Evolutionary conservation across 2,797 vertebrate genomes (phyloP).

Genomic region (Hemitrygon akajei): DNA sequence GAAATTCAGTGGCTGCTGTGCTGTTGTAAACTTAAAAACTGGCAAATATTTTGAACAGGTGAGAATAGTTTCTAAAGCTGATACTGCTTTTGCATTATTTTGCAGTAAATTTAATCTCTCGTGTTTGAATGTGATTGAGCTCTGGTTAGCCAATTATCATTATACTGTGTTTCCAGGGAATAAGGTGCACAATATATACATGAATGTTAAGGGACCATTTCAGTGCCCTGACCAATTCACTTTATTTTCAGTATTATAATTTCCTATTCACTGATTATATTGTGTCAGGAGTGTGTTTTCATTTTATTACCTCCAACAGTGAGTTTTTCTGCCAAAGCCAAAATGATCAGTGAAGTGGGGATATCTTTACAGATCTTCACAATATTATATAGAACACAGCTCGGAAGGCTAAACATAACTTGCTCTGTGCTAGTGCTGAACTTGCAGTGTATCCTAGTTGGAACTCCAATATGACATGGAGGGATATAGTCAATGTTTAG

Average conservation of each 20-base stretch:
- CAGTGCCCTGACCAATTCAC: neutral
- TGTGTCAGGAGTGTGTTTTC: neutral
- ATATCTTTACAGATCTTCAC: neutral
- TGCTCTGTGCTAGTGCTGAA: neutral
- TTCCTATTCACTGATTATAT: neutral
- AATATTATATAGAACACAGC: neutral
- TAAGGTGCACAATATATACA: neutral
- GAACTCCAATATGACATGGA: neutral
- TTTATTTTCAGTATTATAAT: slow-evolving; percentile 17
- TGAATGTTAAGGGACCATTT: neutral
- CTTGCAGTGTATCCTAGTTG: neutral
- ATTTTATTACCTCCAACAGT: slow-evolving; percentile 12
- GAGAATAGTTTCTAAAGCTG: neutral
- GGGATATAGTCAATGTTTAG: no score
- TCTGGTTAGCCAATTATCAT: neutral
- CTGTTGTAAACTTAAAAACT: neutral
- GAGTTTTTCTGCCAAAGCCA: neutral
- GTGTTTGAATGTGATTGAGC: neutral
- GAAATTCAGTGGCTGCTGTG: neutral
- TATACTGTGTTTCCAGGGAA: neutral
- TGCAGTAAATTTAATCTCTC: neutral
- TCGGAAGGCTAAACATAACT: neutral
- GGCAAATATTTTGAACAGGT: neutral
- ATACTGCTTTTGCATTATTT: slow-evolving; percentile 12
- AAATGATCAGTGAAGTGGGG: neutral